phyloP scores from a whole-genome alignment of 1,140 invertebrate species.

The Eubasilissa regina region DNA sequence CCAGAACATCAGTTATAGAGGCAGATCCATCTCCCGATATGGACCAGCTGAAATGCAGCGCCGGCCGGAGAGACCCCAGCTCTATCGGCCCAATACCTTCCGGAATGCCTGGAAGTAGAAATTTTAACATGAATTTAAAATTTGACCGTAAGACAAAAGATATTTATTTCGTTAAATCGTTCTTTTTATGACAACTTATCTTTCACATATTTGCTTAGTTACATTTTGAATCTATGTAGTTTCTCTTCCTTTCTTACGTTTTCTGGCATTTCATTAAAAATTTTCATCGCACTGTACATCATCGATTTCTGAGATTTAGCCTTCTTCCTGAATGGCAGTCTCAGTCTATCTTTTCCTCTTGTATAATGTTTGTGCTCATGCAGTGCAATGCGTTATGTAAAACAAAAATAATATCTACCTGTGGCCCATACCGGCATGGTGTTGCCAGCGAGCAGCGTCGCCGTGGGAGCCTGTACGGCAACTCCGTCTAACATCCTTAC shows the following conservation, averaged over 20 bases:
- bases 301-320: no score
- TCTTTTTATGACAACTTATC: no score
- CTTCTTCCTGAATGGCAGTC: no score
- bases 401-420: constrained; percentile 19
- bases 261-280: no score
- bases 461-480: constrained; percentile 46
- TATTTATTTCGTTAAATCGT: neutral
- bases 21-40: constrained; percentile 50
- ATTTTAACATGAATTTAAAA: neutral
- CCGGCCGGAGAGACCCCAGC: constrained; percentile 49
- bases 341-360: no score
- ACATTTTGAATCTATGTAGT: no score
- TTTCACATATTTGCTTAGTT: no score
- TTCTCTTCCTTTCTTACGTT: no score
- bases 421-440: constrained; percentile 52
- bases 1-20: constrained; percentile 46
- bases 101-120: constrained; percentile 31
- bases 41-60: constrained; percentile 54
- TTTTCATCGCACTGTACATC: no score
- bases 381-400: neutral
- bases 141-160: neutral
- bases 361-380: no score
- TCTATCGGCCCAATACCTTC: constrained; percentile 49
- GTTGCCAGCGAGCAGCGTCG: constrained; percentile 49
- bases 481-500: constrained; percentile 51